Percentiles rank a stretch among this genome's conserved stretches.
Evolutionary conservation across 2,888 invertebrate species (phyloP).

Genomic region (Dichetophora obliterata): DNA sequence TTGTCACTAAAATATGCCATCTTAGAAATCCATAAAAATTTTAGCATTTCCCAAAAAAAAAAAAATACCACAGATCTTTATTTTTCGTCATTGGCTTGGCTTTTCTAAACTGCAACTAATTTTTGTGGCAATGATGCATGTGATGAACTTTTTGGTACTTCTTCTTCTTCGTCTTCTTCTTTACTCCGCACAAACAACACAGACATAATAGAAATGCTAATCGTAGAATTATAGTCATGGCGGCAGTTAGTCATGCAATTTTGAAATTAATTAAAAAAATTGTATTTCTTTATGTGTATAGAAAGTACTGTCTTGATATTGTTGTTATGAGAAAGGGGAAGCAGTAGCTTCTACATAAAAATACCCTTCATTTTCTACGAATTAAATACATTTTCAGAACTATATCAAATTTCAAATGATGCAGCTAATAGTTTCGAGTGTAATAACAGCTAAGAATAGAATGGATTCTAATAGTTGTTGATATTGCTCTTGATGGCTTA

Average conservation of each 20-base stretch:
- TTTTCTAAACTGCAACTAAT: slow-evolving; percentile 46
- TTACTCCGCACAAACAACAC: background rate
- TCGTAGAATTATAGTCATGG: background rate
- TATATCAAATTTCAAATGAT: too few relatives aligned
- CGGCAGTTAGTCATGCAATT: slow-evolving; percentile 16
- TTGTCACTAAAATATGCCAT: background rate
- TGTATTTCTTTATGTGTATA: slow-evolving; percentile 2
- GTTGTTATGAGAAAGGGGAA: background rate
- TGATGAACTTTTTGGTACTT: slow-evolving; percentile 45
- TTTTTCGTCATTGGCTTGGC: background rate
- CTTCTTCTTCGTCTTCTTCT: too few relatives aligned
- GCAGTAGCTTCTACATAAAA: background rate
- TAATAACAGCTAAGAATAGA: too few relatives aligned
- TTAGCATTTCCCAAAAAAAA: background rate
- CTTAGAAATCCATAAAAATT: background rate
- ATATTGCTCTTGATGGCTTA: too few relatives aligned
- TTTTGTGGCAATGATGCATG: slow-evolving; percentile 49
- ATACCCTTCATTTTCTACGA: background rate
- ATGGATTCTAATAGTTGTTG: too few relatives aligned
- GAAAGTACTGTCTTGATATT: too few relatives aligned
- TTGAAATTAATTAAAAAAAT: slow-evolving; percentile 36
- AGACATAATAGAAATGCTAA: slow-evolving; percentile 11
- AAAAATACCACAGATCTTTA: background rate
- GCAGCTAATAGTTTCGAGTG: too few relatives aligned
- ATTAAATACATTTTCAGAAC: too few relatives aligned